A percentile compares a stretch with the other conserved stretches of the same genome.
These are phyloP conservation scores for Heliconius congener DNA, from an alignment of 1,140 invertebrate genomes.

Conservation along the genomic window DNA sequence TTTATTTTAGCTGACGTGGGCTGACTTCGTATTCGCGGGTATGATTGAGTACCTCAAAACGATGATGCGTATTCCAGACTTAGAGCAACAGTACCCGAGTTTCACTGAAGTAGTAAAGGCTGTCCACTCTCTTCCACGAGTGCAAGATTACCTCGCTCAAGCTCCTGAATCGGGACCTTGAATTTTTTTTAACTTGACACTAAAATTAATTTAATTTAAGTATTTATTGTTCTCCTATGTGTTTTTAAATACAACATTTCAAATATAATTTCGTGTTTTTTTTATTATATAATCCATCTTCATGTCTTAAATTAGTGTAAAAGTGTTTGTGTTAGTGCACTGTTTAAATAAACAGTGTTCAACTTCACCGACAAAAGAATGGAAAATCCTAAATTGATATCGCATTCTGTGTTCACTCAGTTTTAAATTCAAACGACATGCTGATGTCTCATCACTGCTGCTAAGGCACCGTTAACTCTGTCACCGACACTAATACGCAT, in stretches of 20 bases:
- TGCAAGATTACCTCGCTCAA: constrained; percentile 47
- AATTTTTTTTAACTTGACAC: background rate
- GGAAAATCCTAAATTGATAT: no score
- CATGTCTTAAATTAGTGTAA: no score
- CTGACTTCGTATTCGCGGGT: constrained; percentile 84
- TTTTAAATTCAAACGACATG: no score
- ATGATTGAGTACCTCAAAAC: constrained; percentile 83
- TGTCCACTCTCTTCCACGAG: constrained; percentile 52
- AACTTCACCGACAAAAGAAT: no score
- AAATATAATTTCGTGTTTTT: background rate
- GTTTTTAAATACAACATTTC: background rate
- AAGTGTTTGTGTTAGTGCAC: no score
- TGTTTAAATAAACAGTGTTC: no score
- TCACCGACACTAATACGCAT: no score
- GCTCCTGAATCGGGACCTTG: background rate
- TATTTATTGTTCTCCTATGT: background rate
- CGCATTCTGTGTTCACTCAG: no score
- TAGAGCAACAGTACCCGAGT: constrained; percentile 76
- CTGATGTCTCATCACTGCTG: no score
- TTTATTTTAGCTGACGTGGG: constrained; percentile 84
- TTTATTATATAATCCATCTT: background rate
- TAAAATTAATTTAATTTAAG: background rate
- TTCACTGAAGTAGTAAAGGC: constrained; percentile 52
- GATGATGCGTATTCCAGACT: constrained; percentile 81
- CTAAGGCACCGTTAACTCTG: no score